These are phyloP conservation scores for Seriola rivoliana DNA, from an alignment of 2,113 vertebrate genomes.

Conservation along the genomic window DNA sequence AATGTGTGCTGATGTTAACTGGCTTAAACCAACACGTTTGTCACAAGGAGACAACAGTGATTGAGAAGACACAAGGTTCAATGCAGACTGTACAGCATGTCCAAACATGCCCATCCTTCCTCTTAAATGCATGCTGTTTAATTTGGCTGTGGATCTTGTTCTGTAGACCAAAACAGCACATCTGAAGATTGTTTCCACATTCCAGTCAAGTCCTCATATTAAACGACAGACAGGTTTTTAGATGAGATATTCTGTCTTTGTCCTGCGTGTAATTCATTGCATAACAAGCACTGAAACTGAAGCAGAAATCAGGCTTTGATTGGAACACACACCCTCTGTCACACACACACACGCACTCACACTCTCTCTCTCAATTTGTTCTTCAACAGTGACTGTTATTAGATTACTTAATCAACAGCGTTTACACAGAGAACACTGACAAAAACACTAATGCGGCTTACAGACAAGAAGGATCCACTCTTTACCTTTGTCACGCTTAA, in stretches of 20 bases:
- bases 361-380: neutral
- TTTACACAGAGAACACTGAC: neutral
- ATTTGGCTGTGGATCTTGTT: neutral
- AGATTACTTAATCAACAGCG: conserved; percentile 5
- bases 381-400: neutral
- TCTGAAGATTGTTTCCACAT: neutral
- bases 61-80: neutral
- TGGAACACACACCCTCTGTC: neutral
- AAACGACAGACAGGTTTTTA: neutral
- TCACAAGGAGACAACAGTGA: neutral
- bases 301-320: neutral
- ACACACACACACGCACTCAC: neutral
- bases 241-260: neutral
- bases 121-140: neutral
- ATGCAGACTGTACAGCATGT: neutral
- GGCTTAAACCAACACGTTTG: conserved; percentile 5
- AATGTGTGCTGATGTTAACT: neutral
- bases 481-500: neutral
- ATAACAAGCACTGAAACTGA: neutral
- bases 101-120: neutral
- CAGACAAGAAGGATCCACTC: conserved; percentile 25
- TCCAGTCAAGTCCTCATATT: neutral
- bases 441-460: neutral
- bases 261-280: neutral
- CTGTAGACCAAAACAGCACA: neutral